Evolutionary conservation across 1,140 invertebrate species (phyloP), one percentile per base, ranked within the genome.

Genomic region (Leptopilina clavipes): DNA sequence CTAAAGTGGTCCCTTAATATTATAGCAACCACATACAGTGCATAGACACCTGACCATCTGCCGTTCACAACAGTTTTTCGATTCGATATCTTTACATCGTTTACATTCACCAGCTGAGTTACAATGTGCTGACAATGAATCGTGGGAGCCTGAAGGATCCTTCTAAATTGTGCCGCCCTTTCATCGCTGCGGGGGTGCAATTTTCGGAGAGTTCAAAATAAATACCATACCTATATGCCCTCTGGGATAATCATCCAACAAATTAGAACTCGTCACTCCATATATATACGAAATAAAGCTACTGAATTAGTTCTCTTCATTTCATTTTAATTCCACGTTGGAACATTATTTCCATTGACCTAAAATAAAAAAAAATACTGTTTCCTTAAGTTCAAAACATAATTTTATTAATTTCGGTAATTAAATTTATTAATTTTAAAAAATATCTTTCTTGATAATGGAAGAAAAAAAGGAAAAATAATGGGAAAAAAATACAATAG

Each of bases 401-500:
- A n/a, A n/a, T n/a, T n/a, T n/a, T n/a, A n/a, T n/a, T n/a, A n/a
- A n/a, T n/a, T n/a, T n/a, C n/a, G n/a, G n/a, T n/a, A n/a, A n/a
- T n/a, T n/a, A n/a, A n/a, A n/a, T n/a, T n/a, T n/a, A n/a, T n/a
- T n/a, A n/a, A 31, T 31, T 31, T 31, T 31, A 31, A 31, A 31
- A 31, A 31, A n/a, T n/a, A n/a, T n/a, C n/a, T n/a, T n/a, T n/a
- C n/a, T n/a, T n/a, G 25, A 31, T 31, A 31, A 14, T 45, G 43
- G 45, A 43, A 72, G 71, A 25, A 48, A 52, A n/a, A 9, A 25
- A 54, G 31, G 19, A 52, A 70, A 31, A 31, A 52, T 18, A 18
- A 44, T 1, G 17, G 65, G 10, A n/a, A 18, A 56, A 75, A 72
- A 19, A 84, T 84, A 85, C 85, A 86, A 82, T 86, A n/a, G n/a